Conservation (phyloP, 2,113 vertebrate species). For the Acrocephalus kingi region DNA sequence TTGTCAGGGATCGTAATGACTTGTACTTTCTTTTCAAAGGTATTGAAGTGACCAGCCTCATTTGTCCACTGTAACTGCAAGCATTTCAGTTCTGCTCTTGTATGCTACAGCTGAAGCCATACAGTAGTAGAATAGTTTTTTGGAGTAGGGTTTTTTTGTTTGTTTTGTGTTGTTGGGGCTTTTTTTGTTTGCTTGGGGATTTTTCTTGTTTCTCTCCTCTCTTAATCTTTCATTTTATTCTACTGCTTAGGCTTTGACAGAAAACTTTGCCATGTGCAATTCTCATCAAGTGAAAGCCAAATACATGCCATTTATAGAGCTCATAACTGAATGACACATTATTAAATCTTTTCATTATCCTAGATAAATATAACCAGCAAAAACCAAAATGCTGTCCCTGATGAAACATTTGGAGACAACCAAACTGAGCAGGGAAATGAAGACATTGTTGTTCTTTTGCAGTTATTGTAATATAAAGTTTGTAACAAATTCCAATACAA, state of each 20-base stretch:
- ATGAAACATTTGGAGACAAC: neutral
- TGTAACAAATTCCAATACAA: neutral
- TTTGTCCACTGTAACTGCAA: neutral
- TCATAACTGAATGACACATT: neutral
- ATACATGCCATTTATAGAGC: neutral
- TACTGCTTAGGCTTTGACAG: neutral
- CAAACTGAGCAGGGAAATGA: neutral
- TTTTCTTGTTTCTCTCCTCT: neutral
- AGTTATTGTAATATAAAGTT: neutral
- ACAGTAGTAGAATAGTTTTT: neutral
- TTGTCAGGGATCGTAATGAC: neutral
- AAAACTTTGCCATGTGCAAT: neutral
- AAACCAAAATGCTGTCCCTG: neutral
- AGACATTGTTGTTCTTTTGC: neutral
- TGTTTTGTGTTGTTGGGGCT: rapidly evolving
- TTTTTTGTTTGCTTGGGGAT: rapidly evolving
- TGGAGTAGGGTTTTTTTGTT: neutral
- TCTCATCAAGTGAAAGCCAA: neutral
- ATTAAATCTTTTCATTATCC: neutral
- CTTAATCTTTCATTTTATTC: neutral
- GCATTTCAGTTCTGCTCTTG: neutral
- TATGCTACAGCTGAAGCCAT: neutral
- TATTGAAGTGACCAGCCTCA: neutral
- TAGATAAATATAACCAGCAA: neutral
- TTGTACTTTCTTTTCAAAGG: neutral